A percentile compares a stretch with the other conserved stretches of the same genome.
phyloP scores from a whole-genome alignment of 2,797 vertebrate genomes.

The Squalus acanthias region DNA sequence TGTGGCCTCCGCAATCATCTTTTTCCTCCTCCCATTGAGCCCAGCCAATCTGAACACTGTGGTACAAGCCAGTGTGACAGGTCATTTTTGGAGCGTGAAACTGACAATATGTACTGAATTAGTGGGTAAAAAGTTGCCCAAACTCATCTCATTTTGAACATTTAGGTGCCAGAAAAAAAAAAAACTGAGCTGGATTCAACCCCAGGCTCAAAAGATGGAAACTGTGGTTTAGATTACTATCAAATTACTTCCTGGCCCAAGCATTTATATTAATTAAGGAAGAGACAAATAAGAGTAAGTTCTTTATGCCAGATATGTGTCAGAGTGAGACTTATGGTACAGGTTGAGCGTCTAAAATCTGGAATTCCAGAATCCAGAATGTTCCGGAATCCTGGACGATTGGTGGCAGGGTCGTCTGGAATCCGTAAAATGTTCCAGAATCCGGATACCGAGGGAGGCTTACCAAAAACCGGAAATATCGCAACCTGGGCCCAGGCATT shows the following conservation, averaged over 20 bases:
- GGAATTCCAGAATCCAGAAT: too few relatives aligned
- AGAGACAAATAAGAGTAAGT: neutral
- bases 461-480: too few relatives aligned
- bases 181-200: neutral
- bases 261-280: neutral
- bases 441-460: too few relatives aligned
- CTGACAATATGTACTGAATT: neutral
- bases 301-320: neutral
- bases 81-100: neutral
- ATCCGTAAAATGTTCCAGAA: too few relatives aligned
- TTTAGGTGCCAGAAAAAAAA: neutral
- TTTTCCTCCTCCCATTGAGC: neutral
- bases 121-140: neutral
- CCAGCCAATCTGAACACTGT: neutral
- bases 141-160: neutral
- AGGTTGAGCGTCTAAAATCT: too few relatives aligned
- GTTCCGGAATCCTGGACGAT: too few relatives aligned
- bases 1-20: neutral
- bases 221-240: neutral
- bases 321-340: neutral
- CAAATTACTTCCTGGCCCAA: neutral
- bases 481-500: too few relatives aligned
- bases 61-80: too few relatives aligned
- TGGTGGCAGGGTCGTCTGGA: too few relatives aligned
- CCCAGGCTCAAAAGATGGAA: neutral